phyloP scores from a whole-genome alignment of 2,113 vertebrate genomes.

The Chionis minor region DNA sequence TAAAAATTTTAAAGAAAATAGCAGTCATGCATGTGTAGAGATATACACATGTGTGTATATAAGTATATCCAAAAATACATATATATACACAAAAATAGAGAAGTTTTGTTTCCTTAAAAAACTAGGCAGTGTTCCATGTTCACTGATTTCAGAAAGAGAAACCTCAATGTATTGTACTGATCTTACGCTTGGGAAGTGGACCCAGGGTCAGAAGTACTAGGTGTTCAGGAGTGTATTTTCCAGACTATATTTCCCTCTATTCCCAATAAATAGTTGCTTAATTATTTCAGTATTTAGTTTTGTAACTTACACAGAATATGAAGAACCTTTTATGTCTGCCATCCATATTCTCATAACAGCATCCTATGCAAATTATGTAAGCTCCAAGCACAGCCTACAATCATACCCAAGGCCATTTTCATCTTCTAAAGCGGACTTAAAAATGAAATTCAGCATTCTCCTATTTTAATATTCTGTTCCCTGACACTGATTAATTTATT shows the following conservation, averaged over 20 bases:
- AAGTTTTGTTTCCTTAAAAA: background rate
- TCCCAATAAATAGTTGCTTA: background rate
- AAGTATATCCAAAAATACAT: background rate
- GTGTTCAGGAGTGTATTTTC: background rate
- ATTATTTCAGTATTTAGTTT: background rate
- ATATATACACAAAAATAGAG: background rate
- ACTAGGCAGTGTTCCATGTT: background rate
- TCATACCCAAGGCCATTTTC: background rate
- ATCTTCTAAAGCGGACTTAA: background rate
- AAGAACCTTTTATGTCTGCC: background rate
- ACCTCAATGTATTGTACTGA: background rate
- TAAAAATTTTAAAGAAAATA: background rate
- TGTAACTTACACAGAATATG: background rate
- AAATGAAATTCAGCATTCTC: conserved; percentile 18
- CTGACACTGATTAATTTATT: background rate
- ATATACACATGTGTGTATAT: accelerated
- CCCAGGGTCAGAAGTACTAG: background rate
- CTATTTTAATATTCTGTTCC: background rate
- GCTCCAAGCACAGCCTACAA: background rate
- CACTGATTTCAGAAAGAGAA: background rate
- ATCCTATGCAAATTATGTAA: background rate
- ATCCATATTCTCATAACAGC: background rate
- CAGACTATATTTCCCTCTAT: background rate
- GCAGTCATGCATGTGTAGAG: too few species aligned
- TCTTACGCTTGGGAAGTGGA: background rate